Percentiles rank a stretch among this genome's conserved stretches.
Evolutionary conservation across 1,140 invertebrate species (phyloP).

Genomic region (Drosophila littoralis): DNA sequence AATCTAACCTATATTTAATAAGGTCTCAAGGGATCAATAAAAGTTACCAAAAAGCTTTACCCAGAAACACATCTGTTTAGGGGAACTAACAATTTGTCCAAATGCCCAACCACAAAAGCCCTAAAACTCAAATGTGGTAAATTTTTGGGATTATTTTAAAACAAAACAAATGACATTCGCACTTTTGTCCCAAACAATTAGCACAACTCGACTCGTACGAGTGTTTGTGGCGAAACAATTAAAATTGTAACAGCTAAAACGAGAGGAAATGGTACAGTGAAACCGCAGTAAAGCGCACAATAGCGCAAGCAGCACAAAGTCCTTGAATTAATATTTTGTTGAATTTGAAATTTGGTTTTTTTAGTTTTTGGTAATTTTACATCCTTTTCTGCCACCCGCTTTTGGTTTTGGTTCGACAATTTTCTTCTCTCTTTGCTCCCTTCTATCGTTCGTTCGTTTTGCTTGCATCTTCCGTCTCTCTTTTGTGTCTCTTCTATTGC

Average conservation of each 20-base stretch:
- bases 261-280: slow-evolving; percentile 14
- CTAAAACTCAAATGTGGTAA: slow-evolving; percentile 30
- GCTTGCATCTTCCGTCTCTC: slow-evolving; percentile 73
- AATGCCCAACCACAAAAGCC: slow-evolving; percentile 18
- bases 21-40: no score
- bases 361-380: slow-evolving; percentile 27
- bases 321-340: slow-evolving; percentile 31
- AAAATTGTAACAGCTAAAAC: slow-evolving; percentile 62
- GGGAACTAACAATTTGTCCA: slow-evolving; percentile 17
- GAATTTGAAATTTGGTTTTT: slow-evolving; percentile 13
- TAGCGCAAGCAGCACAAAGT: no score
- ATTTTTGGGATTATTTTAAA: slow-evolving; percentile 14
- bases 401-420: slow-evolving; percentile 40
- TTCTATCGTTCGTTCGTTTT: slow-evolving; percentile 69
- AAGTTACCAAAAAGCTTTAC: neutral
- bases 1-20: no score
- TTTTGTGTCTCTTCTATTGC: slow-evolving; percentile 84
- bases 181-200: slow-evolving; percentile 37
- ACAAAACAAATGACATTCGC: slow-evolving; percentile 6
- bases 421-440: slow-evolving; percentile 48
- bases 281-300: slow-evolving; percentile 33
- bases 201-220: slow-evolving; percentile 47
- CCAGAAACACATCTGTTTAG: neutral
- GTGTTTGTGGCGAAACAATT: slow-evolving; percentile 63
- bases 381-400: slow-evolving; percentile 26